A percentile compares a stretch with the other conserved stretches of the same genome.
These are phyloP conservation scores for Sthenelais limicola DNA, from an alignment of 2,888 invertebrate species.

Conservation along the genomic window DNA sequence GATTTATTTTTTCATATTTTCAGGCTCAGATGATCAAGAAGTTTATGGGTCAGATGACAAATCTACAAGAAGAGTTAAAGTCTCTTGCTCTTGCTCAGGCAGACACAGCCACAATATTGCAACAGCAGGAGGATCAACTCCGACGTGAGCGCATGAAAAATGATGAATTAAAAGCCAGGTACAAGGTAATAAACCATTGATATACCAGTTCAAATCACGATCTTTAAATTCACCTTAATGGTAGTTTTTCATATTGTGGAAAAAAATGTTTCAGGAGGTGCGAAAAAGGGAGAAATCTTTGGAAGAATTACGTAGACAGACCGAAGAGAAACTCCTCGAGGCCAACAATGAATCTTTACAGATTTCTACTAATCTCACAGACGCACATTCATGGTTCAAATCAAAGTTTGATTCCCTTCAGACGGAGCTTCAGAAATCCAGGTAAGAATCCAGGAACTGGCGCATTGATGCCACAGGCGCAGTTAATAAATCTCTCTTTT, in stretches of 20 bases:
- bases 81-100: constrained; percentile 61
- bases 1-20: no score
- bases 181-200: constrained; percentile 50
- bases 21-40: constrained; percentile 64
- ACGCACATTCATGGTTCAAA: constrained; percentile 68
- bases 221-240: background rate
- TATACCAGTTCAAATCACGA: background rate
- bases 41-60: constrained; percentile 65
- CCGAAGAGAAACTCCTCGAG: constrained; percentile 60
- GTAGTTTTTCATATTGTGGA: background rate
- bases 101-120: constrained; percentile 59
- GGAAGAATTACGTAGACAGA: constrained; percentile 55
- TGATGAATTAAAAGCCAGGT: constrained; percentile 61
- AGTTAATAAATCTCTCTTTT: no score
- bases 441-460: no score
- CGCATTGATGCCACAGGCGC: no score
- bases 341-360: constrained; percentile 63
- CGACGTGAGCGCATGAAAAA: constrained; percentile 57
- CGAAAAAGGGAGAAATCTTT: constrained; percentile 59
- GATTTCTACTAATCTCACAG: constrained; percentile 64
- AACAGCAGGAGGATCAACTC: constrained; percentile 60
- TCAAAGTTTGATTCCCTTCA: constrained; percentile 67
- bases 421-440: constrained; percentile 60
- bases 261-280: constrained; percentile 55
- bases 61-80: constrained; percentile 64